Conservation (phyloP, 1,140 invertebrate genomes). For the Musca domestica region DNA sequence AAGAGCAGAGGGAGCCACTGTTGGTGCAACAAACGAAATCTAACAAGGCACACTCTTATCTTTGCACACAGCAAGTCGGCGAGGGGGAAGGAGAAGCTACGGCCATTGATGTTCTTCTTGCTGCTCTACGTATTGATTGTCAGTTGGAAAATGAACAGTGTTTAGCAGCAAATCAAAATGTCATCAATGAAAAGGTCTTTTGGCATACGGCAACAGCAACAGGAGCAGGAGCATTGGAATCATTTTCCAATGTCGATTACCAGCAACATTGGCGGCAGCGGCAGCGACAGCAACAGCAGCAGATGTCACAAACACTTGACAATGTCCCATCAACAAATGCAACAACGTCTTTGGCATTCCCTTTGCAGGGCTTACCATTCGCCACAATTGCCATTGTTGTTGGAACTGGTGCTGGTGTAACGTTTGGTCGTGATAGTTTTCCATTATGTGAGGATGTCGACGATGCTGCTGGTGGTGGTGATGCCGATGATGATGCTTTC, state of each 20-base stretch:
- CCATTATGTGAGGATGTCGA: not conserved
- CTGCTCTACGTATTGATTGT: not conserved
- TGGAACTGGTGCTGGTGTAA: not conserved
- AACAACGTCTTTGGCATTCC: not conserved
- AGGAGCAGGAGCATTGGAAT: slow-evolving; percentile 1
- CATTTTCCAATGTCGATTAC: slow-evolving; percentile 7
- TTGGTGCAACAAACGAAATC: too few relatives aligned
- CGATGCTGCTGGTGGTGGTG: not conserved
- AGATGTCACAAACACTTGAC: slow-evolving; percentile 17
- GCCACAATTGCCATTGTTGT: not conserved
- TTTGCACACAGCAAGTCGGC: too few relatives aligned
- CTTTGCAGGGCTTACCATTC: not conserved
- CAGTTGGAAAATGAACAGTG: slow-evolving; percentile 4
- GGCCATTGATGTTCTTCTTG: not conserved
- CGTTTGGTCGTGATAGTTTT: slow-evolving; percentile 15
- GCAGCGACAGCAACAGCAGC: not conserved
- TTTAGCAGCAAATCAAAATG: slow-evolving; percentile 20
- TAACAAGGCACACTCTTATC: too few relatives aligned
- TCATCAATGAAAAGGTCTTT: not conserved
- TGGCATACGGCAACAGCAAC: slow-evolving; percentile 3
- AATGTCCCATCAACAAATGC: not conserved
- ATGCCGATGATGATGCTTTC: not conserved
- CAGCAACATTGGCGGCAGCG: not conserved
- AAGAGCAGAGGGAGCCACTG: too few relatives aligned
- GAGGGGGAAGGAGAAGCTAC: not conserved